A percentile compares a stretch with the other conserved stretches of the same genome.
Conservation (phyloP, 2,888 invertebrate species). For the Diarsia brunnea region DNA sequence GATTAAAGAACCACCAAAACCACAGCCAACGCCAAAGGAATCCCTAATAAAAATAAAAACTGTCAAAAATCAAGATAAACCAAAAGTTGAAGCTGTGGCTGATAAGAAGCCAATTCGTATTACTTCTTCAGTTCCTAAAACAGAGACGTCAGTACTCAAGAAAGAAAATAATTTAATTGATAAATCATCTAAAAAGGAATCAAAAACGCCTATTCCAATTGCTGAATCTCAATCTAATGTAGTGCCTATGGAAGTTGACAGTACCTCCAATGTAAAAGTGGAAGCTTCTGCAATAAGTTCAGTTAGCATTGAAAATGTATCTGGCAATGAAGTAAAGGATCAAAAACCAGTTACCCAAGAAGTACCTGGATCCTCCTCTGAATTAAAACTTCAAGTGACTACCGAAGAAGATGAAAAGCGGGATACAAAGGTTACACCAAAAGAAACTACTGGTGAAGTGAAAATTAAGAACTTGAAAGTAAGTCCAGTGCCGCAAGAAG, state of each 20-base stretch:
- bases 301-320: not conserved
- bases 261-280: constrained; percentile 28
- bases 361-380: constrained; percentile 8
- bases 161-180: constrained; percentile 22
- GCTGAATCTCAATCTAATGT: constrained; percentile 28
- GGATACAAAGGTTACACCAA: constrained; percentile 26
- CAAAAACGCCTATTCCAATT: constrained; percentile 17
- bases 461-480: constrained; percentile 35
- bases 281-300: constrained; percentile 26
- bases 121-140: constrained; percentile 20
- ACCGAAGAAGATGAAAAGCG: constrained; percentile 21
- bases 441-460: constrained; percentile 23
- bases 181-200: constrained; percentile 31
- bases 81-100: not conserved
- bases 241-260: constrained; percentile 33
- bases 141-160: constrained; percentile 9
- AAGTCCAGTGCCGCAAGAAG: constrained; percentile 53
- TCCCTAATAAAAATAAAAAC: constrained; percentile 11
- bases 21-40: constrained; percentile 7
- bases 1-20: constrained; percentile 12
- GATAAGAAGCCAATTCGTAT: constrained; percentile 16
- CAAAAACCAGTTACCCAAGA: constrained; percentile 20
- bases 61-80: constrained; percentile 19
- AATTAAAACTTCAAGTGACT: constrained; percentile 10
- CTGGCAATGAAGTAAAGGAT: constrained; percentile 14